Evolutionary conservation across 2,113 vertebrate genomes (phyloP).

Genomic region (Mustelus asterias): DNA sequence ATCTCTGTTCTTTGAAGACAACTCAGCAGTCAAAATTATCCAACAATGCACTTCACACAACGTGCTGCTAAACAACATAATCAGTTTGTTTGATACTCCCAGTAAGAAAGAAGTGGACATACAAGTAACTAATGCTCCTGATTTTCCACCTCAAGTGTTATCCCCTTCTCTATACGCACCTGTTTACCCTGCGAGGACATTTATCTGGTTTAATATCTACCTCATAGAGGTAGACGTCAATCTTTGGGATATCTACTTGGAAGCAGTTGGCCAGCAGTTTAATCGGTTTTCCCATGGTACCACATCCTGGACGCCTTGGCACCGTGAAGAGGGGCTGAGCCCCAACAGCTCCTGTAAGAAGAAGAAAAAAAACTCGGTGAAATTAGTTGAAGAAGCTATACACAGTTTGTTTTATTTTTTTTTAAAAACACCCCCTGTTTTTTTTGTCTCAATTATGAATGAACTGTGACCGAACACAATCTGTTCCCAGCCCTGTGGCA

Average conservation of each 20-base stretch:
- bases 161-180: slow-evolving; percentile 57
- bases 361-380: neutral
- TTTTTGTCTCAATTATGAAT: neutral
- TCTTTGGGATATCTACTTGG: slow-evolving; percentile 99
- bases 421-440: neutral
- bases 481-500: no score
- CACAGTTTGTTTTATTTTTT: neutral
- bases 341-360: slow-evolving; percentile 81
- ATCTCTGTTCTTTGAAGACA: neutral
- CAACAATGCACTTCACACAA: neutral
- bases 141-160: neutral
- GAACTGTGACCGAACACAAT: neutral
- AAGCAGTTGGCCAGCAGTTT: slow-evolving; percentile 99
- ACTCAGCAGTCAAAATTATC: neutral
- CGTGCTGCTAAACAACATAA: neutral
- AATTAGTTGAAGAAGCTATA: neutral
- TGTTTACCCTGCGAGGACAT: slow-evolving; percentile 95
- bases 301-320: slow-evolving; percentile 96
- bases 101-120: slow-evolving; percentile 34
- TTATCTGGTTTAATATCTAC: slow-evolving; percentile 99
- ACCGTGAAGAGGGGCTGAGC: slow-evolving; percentile 97
- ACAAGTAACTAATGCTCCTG: neutral
- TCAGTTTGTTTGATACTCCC: slow-evolving; percentile 28
- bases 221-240: slow-evolving; percentile 99
- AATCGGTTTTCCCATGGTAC: slow-evolving; percentile 99